Evolutionary conservation across 1,140 invertebrate species (phyloP).

Genomic region (Nebria ingens): DNA sequence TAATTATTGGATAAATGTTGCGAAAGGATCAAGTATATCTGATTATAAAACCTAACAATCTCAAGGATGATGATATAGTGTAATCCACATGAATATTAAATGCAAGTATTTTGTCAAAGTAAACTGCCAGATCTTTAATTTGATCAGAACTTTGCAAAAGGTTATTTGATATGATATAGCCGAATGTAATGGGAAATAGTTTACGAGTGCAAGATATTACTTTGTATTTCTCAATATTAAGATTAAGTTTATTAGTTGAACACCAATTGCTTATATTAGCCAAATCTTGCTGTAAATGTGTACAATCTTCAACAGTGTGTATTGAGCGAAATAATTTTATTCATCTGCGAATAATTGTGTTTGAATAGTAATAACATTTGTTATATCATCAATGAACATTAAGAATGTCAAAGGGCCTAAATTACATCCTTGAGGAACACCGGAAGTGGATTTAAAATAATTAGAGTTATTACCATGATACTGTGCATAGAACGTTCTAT

Average conservation of each 20-base stretch:
- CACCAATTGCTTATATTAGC: not conserved
- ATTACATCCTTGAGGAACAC: slow-evolving; percentile 28
- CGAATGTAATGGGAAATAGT: not conserved
- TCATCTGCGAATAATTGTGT: not conserved
- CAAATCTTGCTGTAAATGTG: not conserved
- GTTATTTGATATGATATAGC: not conserved
- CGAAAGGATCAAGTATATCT: not conserved
- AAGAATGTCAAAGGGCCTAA: slow-evolving; percentile 28
- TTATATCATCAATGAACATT: slow-evolving; percentile 26
- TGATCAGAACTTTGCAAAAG: not conserved
- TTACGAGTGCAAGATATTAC: not conserved
- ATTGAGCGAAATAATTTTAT: not conserved
- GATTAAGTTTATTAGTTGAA: not conserved
- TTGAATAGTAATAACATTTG: not conserved
- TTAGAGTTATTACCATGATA: slow-evolving; percentile 17
- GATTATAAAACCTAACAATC: not conserved
- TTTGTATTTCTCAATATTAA: not conserved
- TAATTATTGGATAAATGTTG: not conserved
- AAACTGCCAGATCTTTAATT: not conserved
- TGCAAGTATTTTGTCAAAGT: not conserved
- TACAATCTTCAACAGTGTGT: not conserved
- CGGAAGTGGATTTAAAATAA: slow-evolving; percentile 19
- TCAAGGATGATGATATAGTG: not conserved
- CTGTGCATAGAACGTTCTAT: slow-evolving; percentile 16
- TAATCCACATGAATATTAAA: not conserved